Percentiles rank a stretch among this genome's conserved stretches.
phyloP scores from a whole-genome alignment of 2,113 vertebrate species.

The Microcebus tavaratra region DNA sequence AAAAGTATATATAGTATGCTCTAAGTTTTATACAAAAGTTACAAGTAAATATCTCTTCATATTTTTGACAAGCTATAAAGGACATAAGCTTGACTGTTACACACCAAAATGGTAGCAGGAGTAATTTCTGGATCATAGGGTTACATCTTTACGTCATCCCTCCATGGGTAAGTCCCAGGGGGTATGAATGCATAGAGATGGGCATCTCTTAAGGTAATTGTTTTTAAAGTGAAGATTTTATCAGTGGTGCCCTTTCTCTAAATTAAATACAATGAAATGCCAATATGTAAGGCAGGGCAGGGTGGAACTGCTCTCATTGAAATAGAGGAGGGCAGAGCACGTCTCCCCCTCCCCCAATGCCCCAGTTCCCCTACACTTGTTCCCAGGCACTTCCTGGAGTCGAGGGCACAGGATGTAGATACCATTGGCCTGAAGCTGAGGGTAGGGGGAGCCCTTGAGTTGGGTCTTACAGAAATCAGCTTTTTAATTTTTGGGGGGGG shows the following conservation, averaged over 20 bases:
- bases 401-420: background rate
- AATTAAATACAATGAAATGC: background rate
- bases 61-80: background rate
- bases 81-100: background rate
- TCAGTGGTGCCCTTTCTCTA: background rate
- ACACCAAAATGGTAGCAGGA: background rate
- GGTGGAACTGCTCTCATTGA: background rate
- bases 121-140: background rate
- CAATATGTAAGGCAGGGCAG: background rate
- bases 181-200: background rate
- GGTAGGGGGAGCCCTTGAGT: background rate
- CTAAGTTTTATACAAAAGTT: background rate
- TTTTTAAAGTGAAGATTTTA: background rate
- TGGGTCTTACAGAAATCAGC: background rate
- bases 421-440: background rate
- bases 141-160: background rate
- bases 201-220: background rate
- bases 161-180: background rate
- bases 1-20: background rate
- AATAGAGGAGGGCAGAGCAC: background rate
- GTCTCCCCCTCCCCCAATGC: rapidly evolving
- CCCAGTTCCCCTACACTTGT: background rate
- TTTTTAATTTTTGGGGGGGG: background rate
- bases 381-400: background rate
- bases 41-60: background rate